Conservation (phyloP, 2,888 invertebrate species). For the Drosophila flavopinicola region DNA sequence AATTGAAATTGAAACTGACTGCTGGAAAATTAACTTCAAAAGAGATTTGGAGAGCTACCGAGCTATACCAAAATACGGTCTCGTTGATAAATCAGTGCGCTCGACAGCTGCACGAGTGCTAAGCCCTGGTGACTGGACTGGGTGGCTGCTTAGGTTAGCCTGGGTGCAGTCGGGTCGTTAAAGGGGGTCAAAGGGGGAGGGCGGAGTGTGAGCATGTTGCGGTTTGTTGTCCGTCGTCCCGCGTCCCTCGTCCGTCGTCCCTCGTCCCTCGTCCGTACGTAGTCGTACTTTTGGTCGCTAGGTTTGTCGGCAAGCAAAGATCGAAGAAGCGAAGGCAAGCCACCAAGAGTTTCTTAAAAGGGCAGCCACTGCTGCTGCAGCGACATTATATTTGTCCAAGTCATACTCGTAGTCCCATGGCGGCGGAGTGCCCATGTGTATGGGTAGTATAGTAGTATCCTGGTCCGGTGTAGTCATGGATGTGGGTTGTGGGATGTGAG, state of each 20-base stretch:
- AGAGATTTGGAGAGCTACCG: constrained; percentile 56
- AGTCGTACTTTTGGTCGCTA: constrained; percentile 26
- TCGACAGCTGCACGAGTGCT: constrained; percentile 68
- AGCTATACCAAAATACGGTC: constrained; percentile 59
- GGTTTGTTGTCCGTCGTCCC: constrained; percentile 46
- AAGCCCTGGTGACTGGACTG: constrained; percentile 38
- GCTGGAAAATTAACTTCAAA: constrained; percentile 78
- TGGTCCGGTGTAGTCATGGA: constrained; percentile 33
- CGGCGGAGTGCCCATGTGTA: constrained; percentile 28
- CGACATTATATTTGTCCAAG: constrained; percentile 62
- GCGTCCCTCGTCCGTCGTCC: no score
- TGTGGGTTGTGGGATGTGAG: constrained; percentile 29
- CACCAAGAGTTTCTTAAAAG: constrained; percentile 46
- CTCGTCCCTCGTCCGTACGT: no score
- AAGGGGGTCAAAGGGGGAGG: no score
- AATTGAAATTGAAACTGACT: constrained; percentile 79
- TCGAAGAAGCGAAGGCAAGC: constrained; percentile 49
- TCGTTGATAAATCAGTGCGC: constrained; percentile 66
- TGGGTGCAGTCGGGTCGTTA: background rate
- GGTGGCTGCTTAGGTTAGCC: background rate
- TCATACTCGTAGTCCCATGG: constrained; percentile 58
- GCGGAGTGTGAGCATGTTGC: constrained; percentile 51
- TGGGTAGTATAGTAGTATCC: constrained; percentile 24
- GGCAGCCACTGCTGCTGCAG: constrained; percentile 31
- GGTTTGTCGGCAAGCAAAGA: constrained; percentile 39